Conservation (phyloP, 2,113 vertebrate genomes). For the Mormyrus lacerda region DNA sequence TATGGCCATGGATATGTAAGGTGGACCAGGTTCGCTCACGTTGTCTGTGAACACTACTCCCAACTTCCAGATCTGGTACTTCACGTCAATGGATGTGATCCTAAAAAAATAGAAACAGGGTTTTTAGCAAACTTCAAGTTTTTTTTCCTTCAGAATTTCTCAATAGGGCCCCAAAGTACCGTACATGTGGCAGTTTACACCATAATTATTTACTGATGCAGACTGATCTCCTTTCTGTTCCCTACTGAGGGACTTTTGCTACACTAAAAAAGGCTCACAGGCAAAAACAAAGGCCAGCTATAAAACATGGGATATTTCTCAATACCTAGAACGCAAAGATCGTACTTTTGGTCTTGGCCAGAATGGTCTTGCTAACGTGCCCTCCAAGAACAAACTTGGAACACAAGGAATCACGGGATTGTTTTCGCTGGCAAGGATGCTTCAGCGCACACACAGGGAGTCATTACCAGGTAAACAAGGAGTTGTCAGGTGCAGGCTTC, state of each 20-base stretch:
- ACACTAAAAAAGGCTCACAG: background rate
- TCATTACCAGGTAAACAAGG: constrained; percentile 72
- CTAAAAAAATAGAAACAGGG: constrained; percentile 42
- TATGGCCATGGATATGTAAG: background rate
- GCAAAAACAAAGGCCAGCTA: background rate
- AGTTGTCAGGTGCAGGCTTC: constrained; percentile 67
- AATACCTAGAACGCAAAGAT: background rate
- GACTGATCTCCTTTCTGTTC: background rate
- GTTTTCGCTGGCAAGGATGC: background rate
- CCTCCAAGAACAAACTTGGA: background rate
- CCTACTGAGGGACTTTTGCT: background rate
- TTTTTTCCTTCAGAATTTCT: background rate
- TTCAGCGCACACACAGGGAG: background rate
- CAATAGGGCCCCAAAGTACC: background rate
- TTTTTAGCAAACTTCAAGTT: background rate
- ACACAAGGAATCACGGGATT: background rate
- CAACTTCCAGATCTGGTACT: constrained; percentile 93
- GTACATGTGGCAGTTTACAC: background rate
- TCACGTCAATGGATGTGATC: constrained; percentile 81
- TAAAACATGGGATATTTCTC: background rate
- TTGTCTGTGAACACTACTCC: constrained; percentile 89
- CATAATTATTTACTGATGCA: background rate
- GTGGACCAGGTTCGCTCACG: constrained; percentile 56
- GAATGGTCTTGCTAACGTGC: background rate
- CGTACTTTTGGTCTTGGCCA: background rate